A percentile compares a stretch with the other conserved stretches of the same genome.
phyloP scores from a whole-genome alignment of 2,797 vertebrate genomes.

The Spea hammondii region DNA sequence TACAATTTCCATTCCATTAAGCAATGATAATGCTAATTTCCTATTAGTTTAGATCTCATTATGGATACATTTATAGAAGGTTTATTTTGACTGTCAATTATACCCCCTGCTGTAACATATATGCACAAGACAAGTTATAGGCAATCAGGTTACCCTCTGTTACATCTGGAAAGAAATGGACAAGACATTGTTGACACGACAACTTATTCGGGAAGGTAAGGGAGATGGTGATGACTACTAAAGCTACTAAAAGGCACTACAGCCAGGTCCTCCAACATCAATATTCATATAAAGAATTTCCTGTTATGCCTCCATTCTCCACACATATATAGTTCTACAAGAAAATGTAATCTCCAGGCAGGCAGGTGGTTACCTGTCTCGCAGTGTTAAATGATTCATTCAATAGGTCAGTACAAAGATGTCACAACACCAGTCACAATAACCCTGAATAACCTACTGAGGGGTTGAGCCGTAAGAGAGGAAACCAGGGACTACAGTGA shows the following conservation, averaged over 20 bases:
- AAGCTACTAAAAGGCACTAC: not conserved
- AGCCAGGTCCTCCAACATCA: not conserved
- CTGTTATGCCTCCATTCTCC: no score
- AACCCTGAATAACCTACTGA: no score
- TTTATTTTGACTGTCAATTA: conserved; percentile 4
- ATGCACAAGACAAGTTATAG: not conserved
- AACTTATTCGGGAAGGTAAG: not conserved
- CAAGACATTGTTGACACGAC: not conserved
- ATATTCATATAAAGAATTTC: no score
- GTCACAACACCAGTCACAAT: no score
- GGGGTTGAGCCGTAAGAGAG: no score
- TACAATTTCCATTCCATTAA: conserved; percentile 6
- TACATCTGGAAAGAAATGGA: not conserved
- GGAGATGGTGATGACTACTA: not conserved
- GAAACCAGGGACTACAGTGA: no score
- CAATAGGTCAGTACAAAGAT: no score
- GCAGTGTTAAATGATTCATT: no score
- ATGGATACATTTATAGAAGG: conserved; percentile 6
- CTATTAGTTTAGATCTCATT: conserved; percentile 7
- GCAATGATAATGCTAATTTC: conserved; percentile 3
- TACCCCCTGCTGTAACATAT: not conserved
- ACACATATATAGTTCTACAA: no score
- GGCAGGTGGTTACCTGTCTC: no score
- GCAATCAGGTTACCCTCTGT: not conserved
- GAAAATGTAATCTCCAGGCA: no score